These are phyloP conservation scores for Drosophila tristis DNA, from an alignment of 1,140 invertebrate species.

Conservation along the genomic window DNA sequence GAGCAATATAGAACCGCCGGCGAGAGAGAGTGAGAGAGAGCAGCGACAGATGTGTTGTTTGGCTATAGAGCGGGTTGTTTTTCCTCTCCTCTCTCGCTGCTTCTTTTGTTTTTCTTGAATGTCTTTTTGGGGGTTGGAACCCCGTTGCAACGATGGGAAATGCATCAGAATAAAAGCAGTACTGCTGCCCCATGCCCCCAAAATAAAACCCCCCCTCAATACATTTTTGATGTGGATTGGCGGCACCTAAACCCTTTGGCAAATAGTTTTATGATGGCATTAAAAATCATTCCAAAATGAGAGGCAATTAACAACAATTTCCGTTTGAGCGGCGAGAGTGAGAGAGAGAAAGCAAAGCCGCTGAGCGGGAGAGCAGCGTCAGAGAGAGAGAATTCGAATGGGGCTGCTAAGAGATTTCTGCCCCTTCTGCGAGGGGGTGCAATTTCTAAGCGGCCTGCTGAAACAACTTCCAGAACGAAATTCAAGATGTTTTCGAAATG, in stretches of 20 bases:
- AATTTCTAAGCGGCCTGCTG: constrained; percentile 20
- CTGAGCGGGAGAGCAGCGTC: constrained; percentile 4
- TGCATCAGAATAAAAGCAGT: constrained; percentile 14
- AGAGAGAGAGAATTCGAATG: constrained; percentile 2
- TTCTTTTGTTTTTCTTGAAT: constrained; percentile 17
- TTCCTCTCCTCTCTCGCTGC: constrained; percentile 19
- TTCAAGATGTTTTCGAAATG: constrained; percentile 5
- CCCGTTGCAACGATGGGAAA: constrained; percentile 39
- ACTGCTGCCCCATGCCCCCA: too few species aligned
- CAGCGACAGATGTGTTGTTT: constrained; percentile 48
- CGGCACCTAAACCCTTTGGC: too few species aligned
- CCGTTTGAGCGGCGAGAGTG: constrained; percentile 18
- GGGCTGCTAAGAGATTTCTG: too few species aligned
- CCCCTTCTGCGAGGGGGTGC: constrained; percentile 32
- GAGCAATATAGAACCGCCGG: background rate
- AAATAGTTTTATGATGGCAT: too few species aligned
- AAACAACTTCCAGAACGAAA: background rate
- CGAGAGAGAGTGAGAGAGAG: constrained; percentile 19
- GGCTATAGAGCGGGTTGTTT: constrained; percentile 48
- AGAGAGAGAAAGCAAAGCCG: constrained; percentile 29
- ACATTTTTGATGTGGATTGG: too few species aligned
- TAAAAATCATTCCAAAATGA: too few species aligned
- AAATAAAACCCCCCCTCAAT: too few species aligned
- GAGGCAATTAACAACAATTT: constrained; percentile 40
- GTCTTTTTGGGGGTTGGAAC: constrained; percentile 6